Percentiles rank a stretch among this genome's conserved stretches.
phyloP scores from a whole-genome alignment of 2,888 invertebrate species.

The Coenonympha arcania region DNA sequence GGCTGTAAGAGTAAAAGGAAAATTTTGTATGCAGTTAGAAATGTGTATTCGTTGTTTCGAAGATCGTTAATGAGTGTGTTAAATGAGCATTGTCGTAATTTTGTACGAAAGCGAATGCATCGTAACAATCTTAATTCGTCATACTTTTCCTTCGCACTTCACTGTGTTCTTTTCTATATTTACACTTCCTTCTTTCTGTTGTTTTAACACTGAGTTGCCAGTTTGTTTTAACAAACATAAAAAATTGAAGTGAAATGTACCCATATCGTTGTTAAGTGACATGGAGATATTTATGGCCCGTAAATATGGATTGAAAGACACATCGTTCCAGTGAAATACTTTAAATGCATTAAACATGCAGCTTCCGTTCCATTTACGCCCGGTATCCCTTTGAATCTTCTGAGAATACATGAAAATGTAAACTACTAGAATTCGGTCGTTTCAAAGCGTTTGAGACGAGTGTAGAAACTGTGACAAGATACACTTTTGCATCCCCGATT shows the following conservation, averaged over 20 bases:
- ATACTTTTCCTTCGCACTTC: constrained; percentile 51
- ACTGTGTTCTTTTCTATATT: constrained; percentile 20
- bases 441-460: constrained; percentile 14
- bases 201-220: background rate
- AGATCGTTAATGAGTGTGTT: constrained; percentile 7
- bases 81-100: constrained; percentile 16
- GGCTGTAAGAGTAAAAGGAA: constrained; percentile 13
- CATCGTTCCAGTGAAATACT: constrained; percentile 7
- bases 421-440: constrained; percentile 14
- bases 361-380: constrained; percentile 22
- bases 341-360: constrained; percentile 15
- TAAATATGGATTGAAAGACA: constrained; percentile 4
- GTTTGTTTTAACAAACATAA: background rate
- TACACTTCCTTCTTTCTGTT: constrained; percentile 7
- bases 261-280: background rate
- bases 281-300: background rate
- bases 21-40: constrained; percentile 5
- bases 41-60: constrained; percentile 10
- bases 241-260: background rate
- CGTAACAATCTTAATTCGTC: constrained; percentile 48
- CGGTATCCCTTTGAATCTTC: constrained; percentile 17
- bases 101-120: constrained; percentile 20
- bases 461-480: constrained; percentile 24
- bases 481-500: constrained; percentile 27
- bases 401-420: constrained; percentile 13